Evolutionary conservation across 1,140 invertebrate genomes (phyloP), one percentile per base, ranked within the genome.

Genomic region (Saccostrea cuccullata): DNA sequence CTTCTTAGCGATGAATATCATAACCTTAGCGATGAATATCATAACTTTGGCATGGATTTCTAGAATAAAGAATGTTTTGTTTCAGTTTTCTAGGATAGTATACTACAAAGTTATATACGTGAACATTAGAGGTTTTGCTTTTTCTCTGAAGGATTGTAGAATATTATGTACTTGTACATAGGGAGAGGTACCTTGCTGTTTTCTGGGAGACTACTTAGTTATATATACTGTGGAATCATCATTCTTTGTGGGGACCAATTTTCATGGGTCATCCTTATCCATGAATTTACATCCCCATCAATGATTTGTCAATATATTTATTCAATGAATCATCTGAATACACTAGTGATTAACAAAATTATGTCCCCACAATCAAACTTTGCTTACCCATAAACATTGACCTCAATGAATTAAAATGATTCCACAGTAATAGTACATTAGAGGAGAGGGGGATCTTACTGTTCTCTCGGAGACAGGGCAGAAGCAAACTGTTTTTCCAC

Each of bases 401-500:
- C 30, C 30, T 60, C 20, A 13, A 60, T 0, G 15, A 58, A 58
- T 58, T 60, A 20, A 20, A 20, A 13, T 4, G 89, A n/a, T 86
- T 67, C 26, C 56, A 23, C 17, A 5, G 86, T 47, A n/a, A n/a
- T n/a, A n/a, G 30, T 36, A 36, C 82, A 67, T 30, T 36, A 40
- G 47, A 82, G 17, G n/a, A n/a, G n/a, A n/a, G n/a, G n/a, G 23
- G 56, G 36, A 26, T 20, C 82, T 77, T 77, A 77, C 70, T 77
- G 70, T 9, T 83, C 88, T 56, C 89, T 64, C 5, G 92, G 92
- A 17, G 91, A 91, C 4, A 94, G 56, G n/a, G 91, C 91, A 15
- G 92, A 91, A 0, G 91, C 91, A 88, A 93, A 91, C 86, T 93
- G 92, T 89, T 94, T 94, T 85, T 94, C 93, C 11, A 94, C 90